Evolutionary conservation across 2,888 invertebrate genomes (phyloP), one percentile per base, ranked within the genome.

Genomic region (Drosophila nigricruria): DNA sequence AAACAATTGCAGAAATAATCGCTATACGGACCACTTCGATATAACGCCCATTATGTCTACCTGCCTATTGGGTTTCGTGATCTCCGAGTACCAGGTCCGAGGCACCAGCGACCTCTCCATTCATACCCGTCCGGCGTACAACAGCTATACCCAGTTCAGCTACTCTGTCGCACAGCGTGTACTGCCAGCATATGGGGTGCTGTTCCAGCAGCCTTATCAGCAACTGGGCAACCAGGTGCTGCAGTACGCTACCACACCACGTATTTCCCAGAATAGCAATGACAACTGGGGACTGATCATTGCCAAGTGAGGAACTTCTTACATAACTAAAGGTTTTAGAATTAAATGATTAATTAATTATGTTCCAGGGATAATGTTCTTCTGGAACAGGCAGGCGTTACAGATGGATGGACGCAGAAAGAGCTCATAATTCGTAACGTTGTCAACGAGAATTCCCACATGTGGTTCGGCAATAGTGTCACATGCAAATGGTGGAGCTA

Each of bases 21-120:
- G 87, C 0, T 82, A 66, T 27, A 53, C 83, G 52, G 91, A 92
- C 65, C 79, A 79, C 18, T 92, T 91, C 38, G 77, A 78, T 8
- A 73, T 59, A n/a, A 94, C 95, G 0, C 92, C 94, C 0, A 90
- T 93, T 8, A 97, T 97, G 96, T 96, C 97, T 2, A 94, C 96
- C 0, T 98, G 98, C 88, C 93, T 97, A 1, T 93, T 97, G n/a
- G 97, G 97, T 0, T 96, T 97, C 89, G 93, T 96, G 2, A 95
- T 98, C 12, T 94, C 95, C 1, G 93, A 94, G 75, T 94, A 94
- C 75, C 81, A 62, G 23, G 60, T 76, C 5, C 82, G 88, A 1
- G 86, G 84, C 9, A 73, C 74, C 66, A 68, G 43, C 6, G 72
- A 82, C 0, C 68, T 77, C 32, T 69, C 95, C 2, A 94, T 97